Base-by-base conservation (phyloP, 1,140 invertebrate genomes). In the Asobara japonica region DNA sequence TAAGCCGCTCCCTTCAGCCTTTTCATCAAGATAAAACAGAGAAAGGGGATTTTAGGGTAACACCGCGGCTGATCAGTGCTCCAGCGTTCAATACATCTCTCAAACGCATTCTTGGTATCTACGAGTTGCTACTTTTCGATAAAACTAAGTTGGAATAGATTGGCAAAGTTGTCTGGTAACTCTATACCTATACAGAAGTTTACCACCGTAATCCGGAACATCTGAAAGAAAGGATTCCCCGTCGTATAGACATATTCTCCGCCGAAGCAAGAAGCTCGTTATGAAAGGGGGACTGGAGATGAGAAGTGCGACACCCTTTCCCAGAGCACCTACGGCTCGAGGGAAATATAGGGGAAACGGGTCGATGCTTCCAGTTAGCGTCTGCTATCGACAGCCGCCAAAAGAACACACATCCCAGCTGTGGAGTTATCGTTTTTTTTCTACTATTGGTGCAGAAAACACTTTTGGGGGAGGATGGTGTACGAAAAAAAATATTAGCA, bases 131-230 rank as follows among this genome's bases (percentile, higher is more conserved):
- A 56, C 51, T 22, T 56, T 51, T 56, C 51, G 51, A 56, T 56
- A 56, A 56, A 56, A 56, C 51, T 25, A 56, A 56, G 51, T 56
- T 56, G 18, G 10, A 56, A 56, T 56, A 56, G 51, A 56, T 56
- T 56, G 51, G 51, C 22, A 56, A 56, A 56, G 51, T 56, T 56
- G 13, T 22, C 22, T 56, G 51, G 51, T 56, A 25, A 56, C 51
- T 0, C 11, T 8, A 56, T 27, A 56, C 22, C 51, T 56, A 56
- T 56, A 56, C 8, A 56, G 16, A 56, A 56, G 2, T 56, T 56
- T 56, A 45, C 51, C 13, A 56, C 51, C 6, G 51, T 25, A 56
- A 56, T 56, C 51, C 51, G 20, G 18, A 45, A 56, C 51, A 56
- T 22, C 51, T 56, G 22, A 27, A 20, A 51, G 8, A 25, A 56